Base-by-base conservation (phyloP, 2,113 vertebrate genomes). In the Anolis sagrei region DNA sequence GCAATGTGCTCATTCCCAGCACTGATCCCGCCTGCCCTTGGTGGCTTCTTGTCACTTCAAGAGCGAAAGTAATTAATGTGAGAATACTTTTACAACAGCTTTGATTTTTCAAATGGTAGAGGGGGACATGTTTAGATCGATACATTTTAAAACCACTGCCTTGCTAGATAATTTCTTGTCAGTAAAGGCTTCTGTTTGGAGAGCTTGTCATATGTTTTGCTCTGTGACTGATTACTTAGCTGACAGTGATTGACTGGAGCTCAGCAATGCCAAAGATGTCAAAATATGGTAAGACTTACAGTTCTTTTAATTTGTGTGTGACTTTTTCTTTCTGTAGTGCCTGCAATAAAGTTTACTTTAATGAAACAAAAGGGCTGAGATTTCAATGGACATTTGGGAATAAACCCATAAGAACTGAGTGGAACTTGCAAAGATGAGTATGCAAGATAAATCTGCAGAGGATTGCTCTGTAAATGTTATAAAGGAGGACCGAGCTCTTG, bases 211-310 rank as follows among this genome's bases (percentile, higher is more conserved):
- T 87, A 69, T 82, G 34, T 88, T 91, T 84, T 72, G n/a, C 25
- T 78, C 86, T 89, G 69, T 87, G 66, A 61, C 74, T 88, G 73
- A 81, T 86, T 92, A 88, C 85, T 86, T 82, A 84, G 81, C 76
- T 49, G 87, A 81, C 44, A 90, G 86, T 90, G 84, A 64, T 29
- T 36, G 69, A 51, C 62, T 87, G 51, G 25, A 74, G 14, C 69
- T 82, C 36, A 34, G 34, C 49, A 62, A 19, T 82, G 51, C 36
- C 34, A 82, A 32, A 51, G 27, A 49, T 81, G 64, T 69, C 39
- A 80, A 79, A 82, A 72, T 58, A 19, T 81, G 48, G 16, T 81
- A 70, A 73, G 68, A 73, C 54, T 72, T 82, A 70, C 66, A 54
- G n/a, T 81, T 70, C 66, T n/a, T 70, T 54, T 51, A 81, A 54